Evolutionary conservation across 2,113 vertebrate species (phyloP).

Genomic region (Triplophysa rosa): DNA sequence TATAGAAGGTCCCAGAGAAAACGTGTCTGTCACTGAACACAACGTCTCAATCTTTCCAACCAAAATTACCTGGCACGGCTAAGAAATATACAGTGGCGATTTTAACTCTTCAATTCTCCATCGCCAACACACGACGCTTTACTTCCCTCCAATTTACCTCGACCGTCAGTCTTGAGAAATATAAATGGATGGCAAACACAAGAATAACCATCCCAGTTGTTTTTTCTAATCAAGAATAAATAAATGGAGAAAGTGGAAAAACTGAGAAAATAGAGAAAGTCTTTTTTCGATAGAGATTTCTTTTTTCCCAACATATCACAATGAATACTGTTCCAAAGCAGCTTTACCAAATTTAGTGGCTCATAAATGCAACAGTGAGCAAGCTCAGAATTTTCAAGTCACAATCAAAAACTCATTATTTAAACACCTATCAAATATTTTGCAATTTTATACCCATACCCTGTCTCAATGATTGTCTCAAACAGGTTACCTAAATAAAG

Average conservation of each 20-base stretch:
- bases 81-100: not conserved
- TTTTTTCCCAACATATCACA: too few relatives aligned
- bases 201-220: not conserved
- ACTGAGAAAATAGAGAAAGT: too few relatives aligned
- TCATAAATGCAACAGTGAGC: too few relatives aligned
- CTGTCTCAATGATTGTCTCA: too few relatives aligned
- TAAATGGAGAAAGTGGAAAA: not conserved
- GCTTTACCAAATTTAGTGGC: too few relatives aligned
- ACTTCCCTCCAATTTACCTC: conserved; percentile 9
- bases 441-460: too few relatives aligned
- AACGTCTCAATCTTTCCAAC: not conserved
- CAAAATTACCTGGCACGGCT: not conserved
- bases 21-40: not conserved
- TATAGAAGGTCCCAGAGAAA: conserved; percentile 11
- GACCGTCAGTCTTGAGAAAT: conserved; percentile 2
- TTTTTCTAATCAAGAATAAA: not conserved
- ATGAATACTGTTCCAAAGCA: too few relatives aligned
- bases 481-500: too few relatives aligned
- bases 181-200: not conserved
- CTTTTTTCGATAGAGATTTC: too few relatives aligned
- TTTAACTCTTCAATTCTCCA: not conserved
- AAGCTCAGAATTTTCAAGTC: too few relatives aligned
- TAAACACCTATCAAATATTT: too few relatives aligned
- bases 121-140: not conserved
- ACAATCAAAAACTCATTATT: too few relatives aligned